These are phyloP conservation scores for Lophius americanus DNA, from an alignment of 2,797 vertebrate species.

Conservation along the genomic window DNA sequence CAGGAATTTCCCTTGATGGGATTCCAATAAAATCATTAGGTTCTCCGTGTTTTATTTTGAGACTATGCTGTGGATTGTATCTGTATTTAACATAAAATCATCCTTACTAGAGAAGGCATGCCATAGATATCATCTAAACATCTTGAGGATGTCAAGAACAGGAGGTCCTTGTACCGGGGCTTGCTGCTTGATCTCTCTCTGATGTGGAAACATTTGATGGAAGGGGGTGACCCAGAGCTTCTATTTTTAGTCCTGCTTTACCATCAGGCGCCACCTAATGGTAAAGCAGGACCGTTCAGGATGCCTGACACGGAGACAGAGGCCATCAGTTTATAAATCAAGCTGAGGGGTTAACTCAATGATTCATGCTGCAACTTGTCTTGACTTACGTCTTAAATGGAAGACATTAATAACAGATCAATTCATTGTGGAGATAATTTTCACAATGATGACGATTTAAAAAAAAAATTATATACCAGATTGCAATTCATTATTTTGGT, in stretches of 20 bases:
- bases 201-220: conserved; percentile 19
- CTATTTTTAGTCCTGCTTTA: conserved; percentile 24
- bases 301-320: not conserved
- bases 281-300: conserved; percentile 8
- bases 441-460: too few species aligned
- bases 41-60: too few species aligned
- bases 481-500: not conserved
- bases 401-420: conserved; percentile 13
- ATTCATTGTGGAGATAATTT: too few species aligned
- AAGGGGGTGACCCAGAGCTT: not conserved
- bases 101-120: not conserved
- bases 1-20: too few species aligned
- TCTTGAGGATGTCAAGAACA: not conserved
- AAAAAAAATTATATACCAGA: too few species aligned
- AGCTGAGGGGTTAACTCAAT: conserved; percentile 8
- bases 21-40: too few species aligned
- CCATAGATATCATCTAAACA: not conserved
- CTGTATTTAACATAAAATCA: not conserved
- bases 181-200: conserved; percentile 28
- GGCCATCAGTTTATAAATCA: not conserved
- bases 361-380: conserved; percentile 30
- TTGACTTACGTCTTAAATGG: conserved; percentile 16
- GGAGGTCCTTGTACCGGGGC: not conserved
- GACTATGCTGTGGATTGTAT: too few species aligned
- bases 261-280: conserved; percentile 64